Percentiles rank a stretch among this genome's conserved stretches.
Evolutionary conservation across 1,140 invertebrate genomes (phyloP).

Genomic region (Holcopasites calliopsidis): DNA sequence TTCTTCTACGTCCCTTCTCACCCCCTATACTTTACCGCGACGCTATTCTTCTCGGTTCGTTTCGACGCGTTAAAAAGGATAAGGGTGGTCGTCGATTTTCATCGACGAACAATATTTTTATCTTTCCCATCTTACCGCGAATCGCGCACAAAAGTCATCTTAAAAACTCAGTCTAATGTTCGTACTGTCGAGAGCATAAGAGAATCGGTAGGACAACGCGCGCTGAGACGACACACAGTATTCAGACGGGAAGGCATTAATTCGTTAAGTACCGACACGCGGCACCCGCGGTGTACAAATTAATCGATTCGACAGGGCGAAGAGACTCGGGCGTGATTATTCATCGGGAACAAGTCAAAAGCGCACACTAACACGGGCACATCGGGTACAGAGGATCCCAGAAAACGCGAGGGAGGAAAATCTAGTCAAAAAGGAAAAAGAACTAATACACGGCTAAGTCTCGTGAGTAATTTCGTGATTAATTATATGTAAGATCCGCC

Average conservation of each 20-base stretch:
- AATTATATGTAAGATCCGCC: slow-evolving; percentile 23
- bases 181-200: too few species aligned
- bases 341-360: slow-evolving; percentile 46
- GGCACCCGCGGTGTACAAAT: slow-evolving; percentile 3
- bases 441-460: slow-evolving; percentile 10
- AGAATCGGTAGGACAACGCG: neutral
- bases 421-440: slow-evolving; percentile 54
- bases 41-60: slow-evolving; percentile 33
- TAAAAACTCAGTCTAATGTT: slow-evolving; percentile 19
- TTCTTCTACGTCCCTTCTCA: too few species aligned
- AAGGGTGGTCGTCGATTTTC: neutral
- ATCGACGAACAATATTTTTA: neutral
- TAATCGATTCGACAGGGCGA: neutral
- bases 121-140: slow-evolving; percentile 9
- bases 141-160: slow-evolving; percentile 28
- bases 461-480: slow-evolving; percentile 19
- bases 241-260: slow-evolving; percentile 16
- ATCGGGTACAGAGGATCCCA: slow-evolving; percentile 6
- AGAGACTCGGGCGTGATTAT: slow-evolving; percentile 32
- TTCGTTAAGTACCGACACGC: neutral
- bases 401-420: slow-evolving; percentile 8
- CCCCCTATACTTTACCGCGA: neutral
- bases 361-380: slow-evolving; percentile 44
- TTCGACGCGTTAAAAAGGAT: neutral
- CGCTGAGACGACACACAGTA: slow-evolving; percentile 1